These are phyloP conservation scores for Equus przewalskii DNA, from an alignment of 2,113 vertebrate genomes.

Conservation along the genomic window DNA sequence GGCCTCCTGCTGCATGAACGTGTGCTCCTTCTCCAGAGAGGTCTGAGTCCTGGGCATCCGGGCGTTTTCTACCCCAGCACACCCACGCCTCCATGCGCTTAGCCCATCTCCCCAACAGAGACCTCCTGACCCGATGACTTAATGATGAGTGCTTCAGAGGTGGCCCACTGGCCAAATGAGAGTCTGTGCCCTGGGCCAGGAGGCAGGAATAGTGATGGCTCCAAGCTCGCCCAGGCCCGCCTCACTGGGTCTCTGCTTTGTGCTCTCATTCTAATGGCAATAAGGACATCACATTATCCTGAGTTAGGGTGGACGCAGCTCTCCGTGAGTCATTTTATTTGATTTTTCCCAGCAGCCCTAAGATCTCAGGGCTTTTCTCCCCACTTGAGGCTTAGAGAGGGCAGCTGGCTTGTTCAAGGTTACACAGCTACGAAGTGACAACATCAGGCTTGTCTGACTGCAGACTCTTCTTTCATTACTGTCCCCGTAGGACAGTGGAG, in stretches of 20 bases:
- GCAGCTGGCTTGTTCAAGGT: not conserved
- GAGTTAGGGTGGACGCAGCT: not conserved
- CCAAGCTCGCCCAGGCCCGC: not conserved
- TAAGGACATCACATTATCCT: not conserved
- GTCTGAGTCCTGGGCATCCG: not conserved
- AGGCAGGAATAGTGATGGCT: not conserved
- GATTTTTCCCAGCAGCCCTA: slow-evolving; percentile 35
- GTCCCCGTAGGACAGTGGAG: not conserved
- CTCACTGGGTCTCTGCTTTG: not conserved
- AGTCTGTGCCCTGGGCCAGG: not conserved
- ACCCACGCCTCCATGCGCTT: not conserved
- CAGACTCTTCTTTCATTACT: not conserved
- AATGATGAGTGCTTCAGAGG: not conserved
- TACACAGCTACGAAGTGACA: not conserved
- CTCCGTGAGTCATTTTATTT: slow-evolving; percentile 18
- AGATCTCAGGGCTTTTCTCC: not conserved
- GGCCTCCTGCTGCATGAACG: not conserved
- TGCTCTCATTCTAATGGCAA: not conserved
- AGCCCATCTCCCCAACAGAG: not conserved
- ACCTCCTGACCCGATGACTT: not conserved
- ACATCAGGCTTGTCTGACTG: not conserved
- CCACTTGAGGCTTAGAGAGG: not conserved
- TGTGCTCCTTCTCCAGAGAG: not conserved
- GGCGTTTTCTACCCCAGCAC: too few relatives aligned
- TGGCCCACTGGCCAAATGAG: too few relatives aligned